phyloP scores from a whole-genome alignment of 2,113 vertebrate genomes.

The Daubentonia madagascariensis region DNA sequence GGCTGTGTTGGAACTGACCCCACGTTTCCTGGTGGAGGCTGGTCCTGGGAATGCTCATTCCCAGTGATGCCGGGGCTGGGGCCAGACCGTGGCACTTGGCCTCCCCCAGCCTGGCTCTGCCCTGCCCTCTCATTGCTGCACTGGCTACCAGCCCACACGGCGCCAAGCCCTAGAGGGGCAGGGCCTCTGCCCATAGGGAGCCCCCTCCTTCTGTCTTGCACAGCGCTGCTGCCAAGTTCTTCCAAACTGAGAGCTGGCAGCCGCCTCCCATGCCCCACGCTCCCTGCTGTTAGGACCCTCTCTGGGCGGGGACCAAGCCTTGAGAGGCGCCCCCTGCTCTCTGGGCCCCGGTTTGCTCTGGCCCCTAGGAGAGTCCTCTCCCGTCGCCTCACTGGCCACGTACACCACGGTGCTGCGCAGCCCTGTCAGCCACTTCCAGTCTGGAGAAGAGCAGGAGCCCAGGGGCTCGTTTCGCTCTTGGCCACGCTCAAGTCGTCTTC shows the following conservation, averaged over 20 bases:
- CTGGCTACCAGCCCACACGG: background rate
- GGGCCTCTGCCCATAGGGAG: background rate
- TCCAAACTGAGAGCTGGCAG: background rate
- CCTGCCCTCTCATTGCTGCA: too few relatives aligned
- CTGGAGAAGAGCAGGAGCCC: background rate
- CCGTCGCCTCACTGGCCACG: too few relatives aligned
- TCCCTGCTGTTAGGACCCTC: background rate
- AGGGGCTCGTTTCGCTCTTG: background rate
- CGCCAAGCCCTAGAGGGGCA: background rate
- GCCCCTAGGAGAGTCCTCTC: background rate
- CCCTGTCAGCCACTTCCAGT: background rate
- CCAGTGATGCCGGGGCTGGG: background rate
- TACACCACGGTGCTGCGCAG: too few relatives aligned
- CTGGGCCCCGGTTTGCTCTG: background rate
- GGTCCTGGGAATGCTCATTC: background rate
- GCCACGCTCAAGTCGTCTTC: fast-evolving
- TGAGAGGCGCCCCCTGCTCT: background rate
- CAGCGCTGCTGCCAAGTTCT: too few relatives aligned
- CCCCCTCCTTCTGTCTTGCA: background rate
- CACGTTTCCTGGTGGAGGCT: background rate
- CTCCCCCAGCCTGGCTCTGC: background rate
- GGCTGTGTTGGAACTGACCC: background rate
- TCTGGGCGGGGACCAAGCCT: background rate
- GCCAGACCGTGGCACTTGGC: background rate
- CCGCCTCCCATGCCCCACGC: fast-evolving